Conservation (phyloP, 2,888 invertebrate genomes). For the Adineta ricciae region DNA sequence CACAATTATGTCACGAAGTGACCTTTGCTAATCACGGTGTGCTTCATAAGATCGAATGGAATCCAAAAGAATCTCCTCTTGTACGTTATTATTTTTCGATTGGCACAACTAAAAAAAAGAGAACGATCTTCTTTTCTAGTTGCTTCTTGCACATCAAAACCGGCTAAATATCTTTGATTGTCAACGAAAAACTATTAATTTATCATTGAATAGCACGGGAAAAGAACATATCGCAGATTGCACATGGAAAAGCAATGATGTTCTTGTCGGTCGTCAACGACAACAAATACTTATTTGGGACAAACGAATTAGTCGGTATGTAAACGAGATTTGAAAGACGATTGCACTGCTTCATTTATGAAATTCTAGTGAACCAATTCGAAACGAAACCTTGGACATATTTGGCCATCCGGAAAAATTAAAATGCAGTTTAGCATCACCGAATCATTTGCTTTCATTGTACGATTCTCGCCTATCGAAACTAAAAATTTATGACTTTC, state of each 20-base stretch:
- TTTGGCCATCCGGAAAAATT: neutral
- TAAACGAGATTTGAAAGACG: no score
- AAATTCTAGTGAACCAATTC: slow-evolving; percentile 15
- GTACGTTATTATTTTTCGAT: no score
- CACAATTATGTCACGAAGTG: neutral
- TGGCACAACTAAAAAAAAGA: no score
- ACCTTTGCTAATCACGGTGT: neutral
- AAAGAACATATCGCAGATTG: slow-evolving; percentile 19
- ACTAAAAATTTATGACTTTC: slow-evolving; percentile 20
- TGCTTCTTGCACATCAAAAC: neutral
- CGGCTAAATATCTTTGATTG: neutral
- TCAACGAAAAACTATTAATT: neutral
- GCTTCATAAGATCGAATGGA: neutral
- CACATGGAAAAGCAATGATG: neutral
- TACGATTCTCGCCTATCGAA: neutral
- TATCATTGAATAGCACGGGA: neutral
- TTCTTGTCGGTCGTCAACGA: neutral
- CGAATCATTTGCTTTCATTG: neutral
- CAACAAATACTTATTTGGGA: slow-evolving; percentile 11
- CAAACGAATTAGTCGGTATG: slow-evolving; percentile 14
- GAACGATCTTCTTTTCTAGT: neutral
- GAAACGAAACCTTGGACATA: neutral
- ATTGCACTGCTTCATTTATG: no score
- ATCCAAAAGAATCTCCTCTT: neutral
- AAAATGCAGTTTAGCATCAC: neutral